Evolutionary conservation across 1,140 invertebrate species (phyloP).

Genomic region (Pachypsylla venusta): DNA sequence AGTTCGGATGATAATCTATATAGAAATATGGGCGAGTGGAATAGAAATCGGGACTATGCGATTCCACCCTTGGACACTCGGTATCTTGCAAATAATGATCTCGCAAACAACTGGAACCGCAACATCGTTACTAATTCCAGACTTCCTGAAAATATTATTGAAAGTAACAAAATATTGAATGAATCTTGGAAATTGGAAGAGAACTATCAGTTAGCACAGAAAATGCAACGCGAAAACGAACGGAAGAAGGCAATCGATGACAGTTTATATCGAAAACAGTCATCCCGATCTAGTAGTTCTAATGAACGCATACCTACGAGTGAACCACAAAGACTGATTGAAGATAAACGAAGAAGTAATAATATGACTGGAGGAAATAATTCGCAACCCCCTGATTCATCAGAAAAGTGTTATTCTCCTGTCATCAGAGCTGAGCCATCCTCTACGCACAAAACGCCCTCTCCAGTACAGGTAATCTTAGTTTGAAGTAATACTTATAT

Average conservation of each 20-base stretch:
- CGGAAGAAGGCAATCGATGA: slow-evolving; percentile 3
- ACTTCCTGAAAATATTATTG: neutral
- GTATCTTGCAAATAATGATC: neutral
- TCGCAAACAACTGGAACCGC: neutral
- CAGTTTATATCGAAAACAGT: slow-evolving; percentile 1
- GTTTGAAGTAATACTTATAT: too few species aligned
- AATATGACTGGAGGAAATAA: neutral
- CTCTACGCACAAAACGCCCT: slow-evolving; percentile 1
- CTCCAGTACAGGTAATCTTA: slow-evolving; percentile 1
- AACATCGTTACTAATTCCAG: neutral
- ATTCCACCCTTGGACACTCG: neutral
- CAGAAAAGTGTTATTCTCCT: neutral
- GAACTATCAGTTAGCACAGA: neutral
- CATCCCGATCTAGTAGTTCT: neutral
- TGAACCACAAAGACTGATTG: neutral
- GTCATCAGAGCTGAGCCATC: neutral
- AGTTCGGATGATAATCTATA: neutral
- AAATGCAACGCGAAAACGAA: neutral
- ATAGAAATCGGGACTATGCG: neutral
- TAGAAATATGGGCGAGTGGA: slow-evolving; percentile 6
- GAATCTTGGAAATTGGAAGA: slow-evolving; percentile 6
- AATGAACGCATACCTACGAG: too few species aligned
- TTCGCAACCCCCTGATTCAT: neutral
- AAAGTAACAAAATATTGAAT: slow-evolving; percentile 4
- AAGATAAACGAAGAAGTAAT: neutral